These are phyloP conservation scores for Oophaga pumilio DNA, from an alignment of 2,113 vertebrate genomes.

Conservation along the genomic window DNA sequence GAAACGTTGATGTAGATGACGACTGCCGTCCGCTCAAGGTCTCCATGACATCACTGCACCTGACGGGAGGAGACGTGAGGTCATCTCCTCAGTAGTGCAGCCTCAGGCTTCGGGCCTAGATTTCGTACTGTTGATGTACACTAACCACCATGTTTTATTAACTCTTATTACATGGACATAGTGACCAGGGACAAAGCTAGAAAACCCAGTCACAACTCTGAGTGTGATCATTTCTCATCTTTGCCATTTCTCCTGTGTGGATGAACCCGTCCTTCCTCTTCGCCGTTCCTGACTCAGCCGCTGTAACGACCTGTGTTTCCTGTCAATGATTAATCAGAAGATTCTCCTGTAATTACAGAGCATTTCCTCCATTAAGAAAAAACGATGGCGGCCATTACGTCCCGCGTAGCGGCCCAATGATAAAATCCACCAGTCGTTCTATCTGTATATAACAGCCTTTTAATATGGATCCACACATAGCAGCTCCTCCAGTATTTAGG, in stretches of 20 bases:
- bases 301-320: not conserved
- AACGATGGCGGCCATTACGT: not conserved
- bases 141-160: not conserved
- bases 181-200: not conserved
- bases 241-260: not conserved
- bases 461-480: no score
- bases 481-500: no score
- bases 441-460: no score
- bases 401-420: no score
- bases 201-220: not conserved
- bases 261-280: not conserved
- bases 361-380: not conserved
- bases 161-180: not conserved
- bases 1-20: no score
- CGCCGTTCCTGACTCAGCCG: not conserved
- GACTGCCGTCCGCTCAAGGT: no score
- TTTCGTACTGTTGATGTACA: not conserved
- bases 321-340: not conserved
- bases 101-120: not conserved
- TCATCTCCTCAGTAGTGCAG: not conserved
- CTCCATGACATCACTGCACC: no score
- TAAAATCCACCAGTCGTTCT: no score
- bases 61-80: no score
- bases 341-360: not conserved
- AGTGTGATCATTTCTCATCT: not conserved